Base-by-base conservation (phyloP, 2,888 invertebrate species). In the Tiliacea aurago region DNA sequence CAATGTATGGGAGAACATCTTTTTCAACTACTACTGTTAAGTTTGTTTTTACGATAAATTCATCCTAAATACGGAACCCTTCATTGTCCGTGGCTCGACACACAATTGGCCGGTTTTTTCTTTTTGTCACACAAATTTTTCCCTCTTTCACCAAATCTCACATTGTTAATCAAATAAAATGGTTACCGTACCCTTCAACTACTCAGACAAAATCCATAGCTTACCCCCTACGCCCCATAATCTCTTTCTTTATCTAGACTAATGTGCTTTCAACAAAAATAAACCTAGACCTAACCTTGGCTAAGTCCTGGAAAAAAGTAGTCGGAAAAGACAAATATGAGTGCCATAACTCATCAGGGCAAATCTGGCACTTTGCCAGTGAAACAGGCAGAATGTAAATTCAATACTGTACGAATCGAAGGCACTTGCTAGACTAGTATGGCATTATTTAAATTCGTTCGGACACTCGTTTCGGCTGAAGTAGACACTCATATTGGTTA, bases 311-410 rank as follows among this genome's bases (percentile, higher is more conserved):
- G 66, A 80, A 85, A 85, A 86, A 85, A 78, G 41, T n/a, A 73
- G 56, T 74, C 51, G 18, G 59, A 55, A 67, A 78, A 82, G 82
- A 81, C 81, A 85, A 80, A 90, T 91, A 90, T 87, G 89, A 87
- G 85, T 78, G 83, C 88, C 73, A 90, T 93, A 90, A 92, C 85
- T 92, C 92, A 91, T 92, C 89, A 86, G 78, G 55, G 20, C 53
- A 68, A 58, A 71, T 49, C 83, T 84, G 88, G 88, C 84, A 78
- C 5, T 18, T 47, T 49, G 91, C 91, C 91, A 92, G 85, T 81
- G 49, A 84, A 84, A 84, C 81, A 84, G 81, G 86, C 82, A 78
- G 87, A 90, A 91, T 91, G 90, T 91, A 91, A 91, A 91, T 91
- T 87, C 90, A 87, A 91, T 92, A 90, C 89, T 84, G 85, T 77